phyloP scores from a whole-genome alignment of 2,888 invertebrate genomes.

The Monoplex corrugatus region DNA sequence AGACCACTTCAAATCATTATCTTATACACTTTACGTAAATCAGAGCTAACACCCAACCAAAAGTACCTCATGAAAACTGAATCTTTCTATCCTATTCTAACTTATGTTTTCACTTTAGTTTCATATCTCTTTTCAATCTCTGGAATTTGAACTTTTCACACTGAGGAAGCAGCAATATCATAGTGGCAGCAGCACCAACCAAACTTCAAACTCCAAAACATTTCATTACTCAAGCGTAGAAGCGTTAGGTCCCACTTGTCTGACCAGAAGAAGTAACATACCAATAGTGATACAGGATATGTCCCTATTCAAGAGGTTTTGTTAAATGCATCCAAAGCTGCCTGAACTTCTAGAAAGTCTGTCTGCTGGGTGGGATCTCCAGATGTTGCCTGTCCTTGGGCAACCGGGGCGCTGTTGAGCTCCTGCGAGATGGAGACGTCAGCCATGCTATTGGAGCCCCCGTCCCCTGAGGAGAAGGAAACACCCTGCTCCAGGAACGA shows the following conservation, averaged over 20 bases:
- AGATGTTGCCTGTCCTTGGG: neutral
- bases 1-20: no score
- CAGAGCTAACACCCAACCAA: no score
- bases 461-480: conserved; percentile 43
- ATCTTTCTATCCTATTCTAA: no score
- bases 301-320: conserved; percentile 35
- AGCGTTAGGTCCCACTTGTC: neutral
- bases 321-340: conserved; percentile 40
- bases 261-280: conserved; percentile 10
- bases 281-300: no score
- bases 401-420: neutral
- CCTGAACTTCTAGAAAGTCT: conserved; percentile 44
- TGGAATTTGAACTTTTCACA: no score
- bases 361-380: neutral
- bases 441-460: conserved; percentile 40
- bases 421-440: conserved; percentile 16
- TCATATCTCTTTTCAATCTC: no score
- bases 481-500: conserved; percentile 43
- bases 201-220: no score
- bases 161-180: no score
- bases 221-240: no score
- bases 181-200: neutral
- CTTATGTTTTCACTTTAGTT: no score
- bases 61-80: no score
- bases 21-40: no score